Conservation (phyloP, 2,113 vertebrate species). For the Myotis davidii region DNA sequence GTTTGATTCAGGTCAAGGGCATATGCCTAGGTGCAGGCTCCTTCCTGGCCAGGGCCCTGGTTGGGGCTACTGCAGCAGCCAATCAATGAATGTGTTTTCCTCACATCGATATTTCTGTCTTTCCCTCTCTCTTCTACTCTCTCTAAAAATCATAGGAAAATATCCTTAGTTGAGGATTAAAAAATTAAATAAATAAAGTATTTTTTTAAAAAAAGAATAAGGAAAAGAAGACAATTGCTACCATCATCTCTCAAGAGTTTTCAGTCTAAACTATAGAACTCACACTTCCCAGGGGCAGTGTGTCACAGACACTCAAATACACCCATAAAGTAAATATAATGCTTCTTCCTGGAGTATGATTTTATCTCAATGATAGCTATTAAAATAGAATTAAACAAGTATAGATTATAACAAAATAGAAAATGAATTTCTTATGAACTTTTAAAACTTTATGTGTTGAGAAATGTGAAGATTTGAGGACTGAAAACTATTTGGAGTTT, state of each 20-base stretch:
- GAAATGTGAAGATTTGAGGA: constrained; percentile 30
- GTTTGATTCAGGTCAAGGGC: no score
- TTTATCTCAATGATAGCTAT: no score
- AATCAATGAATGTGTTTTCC: no score
- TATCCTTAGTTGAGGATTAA: no score
- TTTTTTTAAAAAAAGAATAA: not conserved
- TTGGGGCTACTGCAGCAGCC: no score
- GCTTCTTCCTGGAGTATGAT: no score
- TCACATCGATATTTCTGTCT: no score
- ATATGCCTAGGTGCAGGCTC: no score
- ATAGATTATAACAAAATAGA: not conserved
- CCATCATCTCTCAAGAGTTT: not conserved
- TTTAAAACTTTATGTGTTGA: not conserved
- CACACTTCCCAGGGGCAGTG: not conserved
- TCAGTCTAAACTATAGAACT: not conserved
- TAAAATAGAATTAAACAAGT: not conserved
- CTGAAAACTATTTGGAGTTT: not conserved
- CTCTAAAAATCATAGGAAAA: no score
- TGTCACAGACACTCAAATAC: not conserved
- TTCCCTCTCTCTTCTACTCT: no score
- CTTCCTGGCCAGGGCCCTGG: no score
- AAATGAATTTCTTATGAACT: not conserved
- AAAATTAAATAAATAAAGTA: no score
- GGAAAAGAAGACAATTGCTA: not conserved
- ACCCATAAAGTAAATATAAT: not conserved